Conservation (phyloP, 2,797 vertebrate genomes). For the Eidolon dupreanum region DNA sequence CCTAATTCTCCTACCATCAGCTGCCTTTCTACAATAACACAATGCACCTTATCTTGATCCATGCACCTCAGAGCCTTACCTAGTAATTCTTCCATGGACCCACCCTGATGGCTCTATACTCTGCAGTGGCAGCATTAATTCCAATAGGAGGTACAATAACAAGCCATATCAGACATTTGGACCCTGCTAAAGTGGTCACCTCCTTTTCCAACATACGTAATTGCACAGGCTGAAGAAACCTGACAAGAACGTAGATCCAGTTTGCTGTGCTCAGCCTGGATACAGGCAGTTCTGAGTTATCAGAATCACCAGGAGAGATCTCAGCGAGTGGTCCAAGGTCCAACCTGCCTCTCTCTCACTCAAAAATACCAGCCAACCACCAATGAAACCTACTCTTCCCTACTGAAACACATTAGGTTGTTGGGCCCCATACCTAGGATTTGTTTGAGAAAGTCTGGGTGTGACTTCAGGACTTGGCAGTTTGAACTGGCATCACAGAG, state of each 20-base stretch:
- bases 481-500: background rate
- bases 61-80: background rate
- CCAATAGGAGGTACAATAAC: background rate
- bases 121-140: background rate
- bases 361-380: background rate
- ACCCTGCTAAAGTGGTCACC: background rate
- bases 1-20: background rate
- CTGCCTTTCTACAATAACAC: background rate
- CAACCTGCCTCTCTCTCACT: background rate
- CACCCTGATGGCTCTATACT: rapidly evolving
- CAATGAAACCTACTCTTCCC: background rate
- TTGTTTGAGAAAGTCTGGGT: background rate
- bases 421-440: background rate
- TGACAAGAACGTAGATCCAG: background rate
- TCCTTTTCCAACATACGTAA: background rate
- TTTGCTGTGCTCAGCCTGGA: background rate
- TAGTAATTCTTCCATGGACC: background rate
- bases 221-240: background rate
- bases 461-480: background rate
- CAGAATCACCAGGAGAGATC: background rate
- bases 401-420: background rate
- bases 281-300: rapidly evolving
- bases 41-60: background rate
- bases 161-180: background rate
- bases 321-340: background rate